phyloP scores from a whole-genome alignment of 2,797 vertebrate species.

The Oreortyx pictus region DNA sequence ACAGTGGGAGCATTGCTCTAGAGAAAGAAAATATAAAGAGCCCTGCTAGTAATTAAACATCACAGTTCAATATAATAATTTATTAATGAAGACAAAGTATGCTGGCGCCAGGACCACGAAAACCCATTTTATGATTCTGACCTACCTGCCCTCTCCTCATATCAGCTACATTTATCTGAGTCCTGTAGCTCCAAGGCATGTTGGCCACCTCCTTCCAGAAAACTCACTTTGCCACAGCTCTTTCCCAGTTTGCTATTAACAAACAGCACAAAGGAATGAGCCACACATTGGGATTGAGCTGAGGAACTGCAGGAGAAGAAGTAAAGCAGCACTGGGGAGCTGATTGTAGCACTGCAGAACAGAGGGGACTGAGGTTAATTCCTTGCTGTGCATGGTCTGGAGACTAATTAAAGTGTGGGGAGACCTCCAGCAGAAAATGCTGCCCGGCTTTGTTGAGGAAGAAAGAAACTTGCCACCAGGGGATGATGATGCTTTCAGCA shows the following conservation, averaged over 20 bases:
- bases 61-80: neutral
- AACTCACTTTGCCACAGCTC: neutral
- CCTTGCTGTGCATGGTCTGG: neutral
- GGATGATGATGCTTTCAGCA: neutral
- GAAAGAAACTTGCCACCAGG: neutral
- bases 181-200: neutral
- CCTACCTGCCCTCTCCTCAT: slow-evolving; percentile 5
- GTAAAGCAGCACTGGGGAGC: no score
- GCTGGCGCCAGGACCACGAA: neutral
- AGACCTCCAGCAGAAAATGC: neutral
- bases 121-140: slow-evolving; percentile 12
- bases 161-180: neutral
- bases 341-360: neutral
- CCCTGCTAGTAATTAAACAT: slow-evolving; percentile 7
- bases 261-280: neutral
- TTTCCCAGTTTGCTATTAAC: neutral
- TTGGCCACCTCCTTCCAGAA: neutral
- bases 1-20: neutral
- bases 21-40: neutral
- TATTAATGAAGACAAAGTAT: slow-evolving; percentile 29
- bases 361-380: slow-evolving; percentile 19
- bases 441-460: neutral
- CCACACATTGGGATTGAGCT: neutral
- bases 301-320: neutral
- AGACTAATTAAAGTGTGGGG: slow-evolving; percentile 30